Evolutionary conservation across 2,888 invertebrate species (phyloP).

Genomic region (Gerris lacustris): DNA sequence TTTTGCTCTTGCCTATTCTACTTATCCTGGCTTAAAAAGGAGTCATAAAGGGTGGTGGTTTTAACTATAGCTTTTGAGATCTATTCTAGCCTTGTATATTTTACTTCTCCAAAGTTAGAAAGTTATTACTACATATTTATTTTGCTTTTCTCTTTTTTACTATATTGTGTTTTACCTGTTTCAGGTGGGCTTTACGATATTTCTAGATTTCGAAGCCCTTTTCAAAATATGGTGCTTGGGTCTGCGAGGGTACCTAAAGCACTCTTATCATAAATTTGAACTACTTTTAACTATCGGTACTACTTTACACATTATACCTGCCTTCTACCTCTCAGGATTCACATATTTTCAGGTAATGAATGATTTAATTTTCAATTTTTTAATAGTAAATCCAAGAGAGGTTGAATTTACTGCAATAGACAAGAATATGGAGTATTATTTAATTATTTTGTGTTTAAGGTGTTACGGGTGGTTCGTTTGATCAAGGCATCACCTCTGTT

Average conservation of each 20-base stretch:
- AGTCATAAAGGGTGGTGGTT: background rate
- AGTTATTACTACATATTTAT: no score
- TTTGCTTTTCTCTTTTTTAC: no score
- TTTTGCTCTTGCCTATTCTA: no score
- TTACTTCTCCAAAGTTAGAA: no score
- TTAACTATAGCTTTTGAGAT: background rate
- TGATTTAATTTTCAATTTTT: background rate
- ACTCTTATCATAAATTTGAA: constrained; percentile 96
- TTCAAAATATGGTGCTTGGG: constrained; percentile 98
- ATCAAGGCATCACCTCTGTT: constrained; percentile 98
- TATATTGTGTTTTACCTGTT: constrained; percentile 30
- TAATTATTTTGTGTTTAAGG: constrained; percentile 43
- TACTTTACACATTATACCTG: constrained; percentile 82
- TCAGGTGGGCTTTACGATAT: constrained; percentile 81
- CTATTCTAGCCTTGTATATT: no score
- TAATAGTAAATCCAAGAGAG: background rate
- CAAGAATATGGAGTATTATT: constrained; percentile 9
- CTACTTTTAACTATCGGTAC: constrained; percentile 84
- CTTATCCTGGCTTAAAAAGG: background rate
- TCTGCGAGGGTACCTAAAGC: constrained; percentile 85
- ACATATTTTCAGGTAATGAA: constrained; percentile 82
- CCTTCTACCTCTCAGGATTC: constrained; percentile 81
- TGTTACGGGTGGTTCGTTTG: constrained; percentile 81
- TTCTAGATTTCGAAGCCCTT: constrained; percentile 85
- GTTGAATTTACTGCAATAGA: background rate